Conservation (phyloP, 1,140 invertebrate genomes). For the Pemphigus obesinymphae region DNA sequence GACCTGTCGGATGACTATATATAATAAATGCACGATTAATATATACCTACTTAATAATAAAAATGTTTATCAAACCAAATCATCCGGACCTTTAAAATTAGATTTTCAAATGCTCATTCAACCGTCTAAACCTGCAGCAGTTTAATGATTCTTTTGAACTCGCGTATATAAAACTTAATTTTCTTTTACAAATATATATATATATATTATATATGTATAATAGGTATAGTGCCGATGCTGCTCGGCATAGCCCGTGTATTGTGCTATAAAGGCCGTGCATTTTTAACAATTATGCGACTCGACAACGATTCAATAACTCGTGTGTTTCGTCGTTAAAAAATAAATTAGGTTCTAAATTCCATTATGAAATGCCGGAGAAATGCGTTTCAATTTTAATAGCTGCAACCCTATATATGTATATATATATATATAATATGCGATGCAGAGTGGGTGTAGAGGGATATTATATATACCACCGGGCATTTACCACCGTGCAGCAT, state of each 20-base stretch:
- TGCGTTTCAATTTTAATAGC: slow-evolving; percentile 26
- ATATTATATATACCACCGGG: too few relatives aligned
- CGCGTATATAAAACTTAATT: slow-evolving; percentile 7
- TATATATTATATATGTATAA: too few relatives aligned
- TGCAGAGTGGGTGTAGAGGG: too few relatives aligned
- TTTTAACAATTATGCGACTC: slow-evolving; percentile 1
- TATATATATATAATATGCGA: too few relatives aligned
- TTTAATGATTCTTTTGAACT: slow-evolving; percentile 32
- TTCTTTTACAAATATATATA: slow-evolving; percentile 17
- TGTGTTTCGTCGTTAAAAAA: slow-evolving; percentile 21
- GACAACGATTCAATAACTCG: slow-evolving; percentile 18
- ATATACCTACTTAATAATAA: neutral
- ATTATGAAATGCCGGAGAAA: slow-evolving; percentile 11
- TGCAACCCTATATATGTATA: neutral
- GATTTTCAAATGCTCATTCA: neutral
- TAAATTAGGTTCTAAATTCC: slow-evolving; percentile 25
- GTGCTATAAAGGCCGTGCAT: neutral
- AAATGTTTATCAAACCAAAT: neutral
- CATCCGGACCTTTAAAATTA: slow-evolving; percentile 2
- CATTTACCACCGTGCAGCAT: too few relatives aligned
- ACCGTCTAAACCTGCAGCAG: neutral
- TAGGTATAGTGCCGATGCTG: neutral
- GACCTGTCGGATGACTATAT: too few relatives aligned
- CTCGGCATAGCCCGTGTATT: neutral
- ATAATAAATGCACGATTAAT: neutral